phyloP scores from a whole-genome alignment of 2,888 invertebrate genomes.

The Drosophila greeni region DNA sequence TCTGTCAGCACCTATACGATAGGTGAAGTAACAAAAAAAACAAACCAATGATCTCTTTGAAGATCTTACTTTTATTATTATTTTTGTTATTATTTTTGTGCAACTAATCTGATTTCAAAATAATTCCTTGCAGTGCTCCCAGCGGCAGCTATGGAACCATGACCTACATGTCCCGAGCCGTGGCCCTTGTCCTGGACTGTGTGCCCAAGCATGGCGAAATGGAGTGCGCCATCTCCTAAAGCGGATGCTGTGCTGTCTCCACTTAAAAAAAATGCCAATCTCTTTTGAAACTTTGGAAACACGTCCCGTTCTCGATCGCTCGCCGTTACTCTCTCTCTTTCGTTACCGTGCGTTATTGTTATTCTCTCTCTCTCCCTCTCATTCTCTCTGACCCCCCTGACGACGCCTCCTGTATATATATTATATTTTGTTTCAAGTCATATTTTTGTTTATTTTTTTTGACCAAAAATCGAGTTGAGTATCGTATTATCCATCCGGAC shows the following conservation, averaged over 20 bases:
- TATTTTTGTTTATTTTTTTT: slow-evolving; percentile 3
- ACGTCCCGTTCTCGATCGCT: slow-evolving; percentile 37
- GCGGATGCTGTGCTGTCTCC: slow-evolving; percentile 9
- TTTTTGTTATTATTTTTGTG: too few species aligned
- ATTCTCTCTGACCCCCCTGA: slow-evolving; percentile 7
- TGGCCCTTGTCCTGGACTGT: slow-evolving; percentile 86
- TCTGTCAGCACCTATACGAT: slow-evolving; percentile 98
- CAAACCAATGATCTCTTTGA: too few species aligned
- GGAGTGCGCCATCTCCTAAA: slow-evolving; percentile 88
- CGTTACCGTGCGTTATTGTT: slow-evolving; percentile 7
- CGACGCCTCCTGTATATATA: slow-evolving; percentile 32
- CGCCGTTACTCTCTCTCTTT: slow-evolving; percentile 20
- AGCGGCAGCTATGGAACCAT: slow-evolving; percentile 98
- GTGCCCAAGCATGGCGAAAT: slow-evolving; percentile 88
- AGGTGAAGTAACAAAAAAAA: too few species aligned
- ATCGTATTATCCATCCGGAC: slow-evolving; percentile 13
- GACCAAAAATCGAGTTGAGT: slow-evolving; percentile 10
- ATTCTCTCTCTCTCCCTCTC: slow-evolving; percentile 10
- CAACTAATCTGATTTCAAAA: too few species aligned
- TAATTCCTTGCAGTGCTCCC: slow-evolving; percentile 86
- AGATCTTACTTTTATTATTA: too few species aligned
- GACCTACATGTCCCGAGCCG: slow-evolving; percentile 94
- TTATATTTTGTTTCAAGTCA: slow-evolving; percentile 10
- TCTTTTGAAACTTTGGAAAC: slow-evolving; percentile 23
- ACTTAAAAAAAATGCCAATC: slow-evolving; percentile 49